These are phyloP conservation scores for Planiliza haematocheilus DNA, from an alignment of 2,113 vertebrate species.

Conservation along the genomic window DNA sequence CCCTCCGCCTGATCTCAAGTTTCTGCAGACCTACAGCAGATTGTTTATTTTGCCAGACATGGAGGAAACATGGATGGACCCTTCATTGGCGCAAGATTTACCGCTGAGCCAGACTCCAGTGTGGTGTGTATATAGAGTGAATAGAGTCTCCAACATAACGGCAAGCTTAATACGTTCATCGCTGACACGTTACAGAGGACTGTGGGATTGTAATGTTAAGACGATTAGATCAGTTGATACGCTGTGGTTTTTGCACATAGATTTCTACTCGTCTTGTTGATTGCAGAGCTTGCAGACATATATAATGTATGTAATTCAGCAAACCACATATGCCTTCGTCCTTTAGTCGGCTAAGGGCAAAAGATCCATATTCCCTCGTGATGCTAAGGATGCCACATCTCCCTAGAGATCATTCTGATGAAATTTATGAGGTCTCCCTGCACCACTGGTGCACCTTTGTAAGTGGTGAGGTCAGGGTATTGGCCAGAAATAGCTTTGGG, in stretches of 20 bases:
- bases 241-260: conserved; percentile 24
- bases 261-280: conserved; percentile 7
- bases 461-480: conserved; percentile 54
- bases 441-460: conserved; percentile 24
- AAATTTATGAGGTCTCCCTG: conserved; percentile 54
- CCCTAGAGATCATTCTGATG: conserved; percentile 47
- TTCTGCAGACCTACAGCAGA: conserved; percentile 90
- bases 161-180: conserved; percentile 32
- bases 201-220: conserved; percentile 26
- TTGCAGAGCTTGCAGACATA: conserved; percentile 17
- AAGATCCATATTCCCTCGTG: conserved; percentile 23
- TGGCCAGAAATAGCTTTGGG: conserved; percentile 24
- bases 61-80: conserved; percentile 66
- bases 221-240: conserved; percentile 30
- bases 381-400: conserved; percentile 44
- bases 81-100: conserved; percentile 79
- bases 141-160: conserved; percentile 23
- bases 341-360: conserved; percentile 38
- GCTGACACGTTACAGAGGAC: conserved; percentile 31
- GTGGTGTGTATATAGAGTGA: conserved; percentile 42
- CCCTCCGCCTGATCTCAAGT: conserved; percentile 81
- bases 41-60: conserved; percentile 86
- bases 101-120: conserved; percentile 58
- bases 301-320: conserved; percentile 32
- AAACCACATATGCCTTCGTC: conserved; percentile 17